Percentiles rank a stretch among this genome's conserved stretches.
These are phyloP conservation scores for Nudaria mundana DNA, from an alignment of 2,888 invertebrate genomes.

Conservation along the genomic window DNA sequence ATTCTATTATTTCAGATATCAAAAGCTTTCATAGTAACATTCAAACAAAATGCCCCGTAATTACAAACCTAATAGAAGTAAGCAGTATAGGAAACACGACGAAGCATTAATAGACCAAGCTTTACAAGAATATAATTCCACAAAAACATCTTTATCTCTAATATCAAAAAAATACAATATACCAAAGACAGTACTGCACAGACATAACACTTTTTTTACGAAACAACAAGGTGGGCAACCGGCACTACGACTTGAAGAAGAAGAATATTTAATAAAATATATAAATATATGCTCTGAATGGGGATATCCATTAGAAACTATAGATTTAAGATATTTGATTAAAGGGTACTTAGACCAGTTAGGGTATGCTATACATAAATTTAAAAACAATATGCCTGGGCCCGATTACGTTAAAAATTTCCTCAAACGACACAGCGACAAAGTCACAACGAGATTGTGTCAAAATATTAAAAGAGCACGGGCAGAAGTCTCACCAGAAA, in stretches of 20 bases:
- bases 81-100: conserved; percentile 1
- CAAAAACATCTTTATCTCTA: conserved; percentile 1
- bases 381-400: conserved; percentile 29
- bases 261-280: conserved; percentile 8
- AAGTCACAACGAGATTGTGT: background rate
- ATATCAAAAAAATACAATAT: conserved; percentile 6
- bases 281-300: conserved; percentile 21
- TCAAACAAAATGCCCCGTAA: no score
- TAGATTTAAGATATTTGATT: conserved; percentile 4
- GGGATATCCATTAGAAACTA: conserved; percentile 12
- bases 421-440: background rate
- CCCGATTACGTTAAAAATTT: conserved; percentile 12
- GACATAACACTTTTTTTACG: conserved; percentile 4
- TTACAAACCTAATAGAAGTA: background rate
- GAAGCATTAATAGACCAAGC: background rate
- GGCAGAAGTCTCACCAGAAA: background rate
- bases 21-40: no score
- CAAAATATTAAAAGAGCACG: background rate
- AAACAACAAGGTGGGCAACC: conserved; percentile 8
- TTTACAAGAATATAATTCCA: conserved; percentile 1
- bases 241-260: conserved; percentile 6
- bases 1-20: background rate
- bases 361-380: conserved; percentile 8
- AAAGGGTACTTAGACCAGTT: conserved; percentile 23
- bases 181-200: conserved; percentile 6